Evolutionary conservation across 2,113 vertebrate species (phyloP).

Genomic region (Colistium nudipinnis): DNA sequence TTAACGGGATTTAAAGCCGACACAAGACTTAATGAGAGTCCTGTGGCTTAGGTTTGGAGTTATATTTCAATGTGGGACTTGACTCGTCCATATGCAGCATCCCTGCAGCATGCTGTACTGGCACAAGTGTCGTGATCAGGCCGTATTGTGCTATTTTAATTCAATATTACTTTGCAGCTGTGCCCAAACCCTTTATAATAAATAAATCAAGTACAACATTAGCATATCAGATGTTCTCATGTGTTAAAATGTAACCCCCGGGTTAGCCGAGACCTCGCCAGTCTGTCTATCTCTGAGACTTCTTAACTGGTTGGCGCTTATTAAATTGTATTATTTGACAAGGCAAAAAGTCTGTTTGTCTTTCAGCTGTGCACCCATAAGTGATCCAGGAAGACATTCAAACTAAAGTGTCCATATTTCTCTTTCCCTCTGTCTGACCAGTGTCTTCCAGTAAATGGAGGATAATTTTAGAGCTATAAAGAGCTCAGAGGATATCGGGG

Average conservation of each 20-base stretch:
- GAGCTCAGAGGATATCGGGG: slow-evolving; percentile 72
- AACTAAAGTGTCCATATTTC: slow-evolving; percentile 66
- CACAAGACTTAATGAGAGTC: slow-evolving; percentile 9
- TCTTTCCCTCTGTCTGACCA: slow-evolving; percentile 48
- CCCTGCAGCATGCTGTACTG: not conserved
- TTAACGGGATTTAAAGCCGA: slow-evolving; percentile 10
- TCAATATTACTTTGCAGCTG: not conserved
- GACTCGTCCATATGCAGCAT: not conserved
- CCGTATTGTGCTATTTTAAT: not conserved
- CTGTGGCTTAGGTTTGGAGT: not conserved
- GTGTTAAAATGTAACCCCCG: slow-evolving; percentile 9
- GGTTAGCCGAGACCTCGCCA: slow-evolving; percentile 1
- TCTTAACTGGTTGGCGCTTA: slow-evolving; percentile 23
- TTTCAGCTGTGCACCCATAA: slow-evolving; percentile 48
- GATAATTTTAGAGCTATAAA: slow-evolving; percentile 81
- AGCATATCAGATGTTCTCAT: slow-evolving; percentile 5
- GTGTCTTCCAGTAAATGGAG: slow-evolving; percentile 79
- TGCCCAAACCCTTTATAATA: not conserved
- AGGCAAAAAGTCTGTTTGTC: slow-evolving; percentile 41
- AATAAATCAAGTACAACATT: not conserved
- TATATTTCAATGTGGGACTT: not conserved
- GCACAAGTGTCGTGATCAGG: not conserved
- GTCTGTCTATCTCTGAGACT: slow-evolving; percentile 4
- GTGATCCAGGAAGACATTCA: slow-evolving; percentile 73
- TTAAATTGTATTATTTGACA: slow-evolving; percentile 38